Evolutionary conservation across 1,140 invertebrate species (phyloP), one percentile per base, ranked within the genome.

Genomic region (Adoxophyes honmai): DNA sequence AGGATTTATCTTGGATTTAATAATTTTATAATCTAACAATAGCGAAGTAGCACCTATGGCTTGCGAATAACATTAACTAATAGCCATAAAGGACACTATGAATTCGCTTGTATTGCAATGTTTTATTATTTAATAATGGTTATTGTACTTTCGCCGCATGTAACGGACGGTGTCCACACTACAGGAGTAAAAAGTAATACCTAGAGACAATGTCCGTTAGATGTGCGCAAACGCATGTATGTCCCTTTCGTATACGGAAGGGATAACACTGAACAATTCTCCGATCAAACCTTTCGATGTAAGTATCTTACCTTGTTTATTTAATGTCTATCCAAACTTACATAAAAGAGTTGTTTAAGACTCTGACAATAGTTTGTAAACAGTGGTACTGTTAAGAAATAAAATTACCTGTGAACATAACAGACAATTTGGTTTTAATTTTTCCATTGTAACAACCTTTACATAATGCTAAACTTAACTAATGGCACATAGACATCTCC

Each of bases 41-140:
- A 88, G 80, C 58, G 56, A 58, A 70, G 61, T 86, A 85, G 77
- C 68, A 80, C 70, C 76, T 79, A 82, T 86, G 85, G 85, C 85
- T 88, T 88, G 83, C 85, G 44, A 88, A 86, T 88, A 88, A 88
- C 85, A 82, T 73, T 21, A 79, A 84, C 81, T 87, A 85, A 88
- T 84, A 66, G 81, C 84, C 84, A 81, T 78, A 75, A 78, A 73
- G 68, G 77, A 77, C 77, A 80, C 74, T 82, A 80, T 79, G 66
- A 83, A 81, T 56, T 81, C 71, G 84, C 84, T 88, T 88, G 64
- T 80, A 69, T 75, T 81, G 84, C 82, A 82, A 84, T 80, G 84
- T 84, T 82, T 83, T 88, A 75, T 59, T 68, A 76, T 73, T 75
- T 72, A 70, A 76, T 76, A 72, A 78, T 81, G 62, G 35, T 65